These are phyloP conservation scores for Acanthornis magna DNA, from an alignment of 2,797 vertebrate species.

Conservation along the genomic window DNA sequence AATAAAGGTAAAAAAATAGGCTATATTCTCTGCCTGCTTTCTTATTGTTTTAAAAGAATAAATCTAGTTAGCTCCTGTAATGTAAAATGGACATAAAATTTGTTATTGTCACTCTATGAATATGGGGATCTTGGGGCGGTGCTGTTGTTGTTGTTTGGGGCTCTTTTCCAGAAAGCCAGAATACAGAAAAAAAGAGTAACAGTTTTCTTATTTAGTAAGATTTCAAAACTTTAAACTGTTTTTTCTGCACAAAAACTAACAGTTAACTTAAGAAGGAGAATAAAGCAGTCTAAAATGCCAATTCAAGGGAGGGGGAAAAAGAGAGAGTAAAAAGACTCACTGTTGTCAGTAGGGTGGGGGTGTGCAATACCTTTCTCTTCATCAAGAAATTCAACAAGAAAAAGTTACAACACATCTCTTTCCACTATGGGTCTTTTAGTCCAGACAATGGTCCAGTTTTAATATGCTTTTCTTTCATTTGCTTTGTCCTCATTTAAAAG, in stretches of 20 bases:
- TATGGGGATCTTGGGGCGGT: neutral
- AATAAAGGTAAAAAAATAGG: conserved; percentile 41
- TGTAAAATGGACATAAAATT: neutral
- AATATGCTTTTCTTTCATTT: neutral
- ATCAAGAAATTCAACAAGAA: neutral
- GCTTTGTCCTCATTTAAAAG: neutral
- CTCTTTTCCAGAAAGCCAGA: neutral
- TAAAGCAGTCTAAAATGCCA: neutral
- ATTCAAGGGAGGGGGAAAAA: neutral
- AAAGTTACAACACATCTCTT: neutral
- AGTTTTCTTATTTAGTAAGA: neutral
- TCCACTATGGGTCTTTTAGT: neutral
- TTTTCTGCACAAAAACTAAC: neutral
- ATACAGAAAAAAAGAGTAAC: neutral
- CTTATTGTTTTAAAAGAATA: conserved; percentile 36
- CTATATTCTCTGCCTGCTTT: neutral
- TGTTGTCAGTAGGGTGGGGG: neutral
- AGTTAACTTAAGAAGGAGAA: neutral
- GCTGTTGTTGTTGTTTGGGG: rapidly evolving
- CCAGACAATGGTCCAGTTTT: neutral
- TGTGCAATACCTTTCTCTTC: neutral
- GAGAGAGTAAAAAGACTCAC: neutral
- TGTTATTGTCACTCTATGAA: neutral
- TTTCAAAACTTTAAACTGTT: neutral
- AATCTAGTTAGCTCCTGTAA: neutral